Conservation (phyloP, 2,113 vertebrate species). For the Seriola rivoliana region DNA sequence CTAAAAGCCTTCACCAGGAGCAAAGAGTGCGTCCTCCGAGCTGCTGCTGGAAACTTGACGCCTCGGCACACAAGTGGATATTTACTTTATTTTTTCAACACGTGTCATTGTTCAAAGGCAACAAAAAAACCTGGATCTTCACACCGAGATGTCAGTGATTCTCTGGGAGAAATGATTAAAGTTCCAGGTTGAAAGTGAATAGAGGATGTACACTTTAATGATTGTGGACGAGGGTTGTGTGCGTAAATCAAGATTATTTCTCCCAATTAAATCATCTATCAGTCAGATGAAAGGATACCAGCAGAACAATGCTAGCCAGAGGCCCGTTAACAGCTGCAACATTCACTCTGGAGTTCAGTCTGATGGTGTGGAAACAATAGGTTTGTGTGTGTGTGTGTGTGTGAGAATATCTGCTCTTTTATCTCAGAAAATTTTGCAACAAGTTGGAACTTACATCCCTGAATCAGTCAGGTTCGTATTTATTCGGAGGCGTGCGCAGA, state of each 20-base stretch:
- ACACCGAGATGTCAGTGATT: neutral
- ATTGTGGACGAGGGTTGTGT: neutral
- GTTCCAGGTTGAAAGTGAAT: neutral
- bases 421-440: no score
- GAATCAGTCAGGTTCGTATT: neutral
- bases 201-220: neutral
- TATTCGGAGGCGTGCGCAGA: neutral
- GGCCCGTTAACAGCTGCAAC: neutral
- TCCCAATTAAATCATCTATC: constrained; percentile 34
- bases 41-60: neutral
- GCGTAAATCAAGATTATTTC: constrained; percentile 22
- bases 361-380: no score
- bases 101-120: neutral
- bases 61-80: no score
- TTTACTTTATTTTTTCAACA: neutral
- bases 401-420: neutral
- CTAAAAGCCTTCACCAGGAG: no score
- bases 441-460: neutral
- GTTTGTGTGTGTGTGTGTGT: neutral
- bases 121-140: neutral
- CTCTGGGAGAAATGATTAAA: neutral
- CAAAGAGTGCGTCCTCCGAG: no score
- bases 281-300: constrained; percentile 32
- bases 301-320: neutral
- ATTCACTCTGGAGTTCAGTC: neutral